These are phyloP conservation scores for Girardinichthys multiradiatus DNA, from an alignment of 2,113 vertebrate species.

Conservation along the genomic window DNA sequence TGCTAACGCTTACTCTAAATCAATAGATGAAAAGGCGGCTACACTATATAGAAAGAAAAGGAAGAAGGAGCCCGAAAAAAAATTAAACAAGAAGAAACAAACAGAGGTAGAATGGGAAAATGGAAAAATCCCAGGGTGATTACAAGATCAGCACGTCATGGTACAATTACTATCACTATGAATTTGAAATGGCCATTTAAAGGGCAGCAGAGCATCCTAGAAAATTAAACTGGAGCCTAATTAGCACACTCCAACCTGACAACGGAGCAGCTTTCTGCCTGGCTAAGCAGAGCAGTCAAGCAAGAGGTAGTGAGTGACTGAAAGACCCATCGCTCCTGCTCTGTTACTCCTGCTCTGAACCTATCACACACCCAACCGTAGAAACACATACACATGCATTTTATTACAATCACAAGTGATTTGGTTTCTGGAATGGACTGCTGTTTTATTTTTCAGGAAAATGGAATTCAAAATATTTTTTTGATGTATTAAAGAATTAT, in stretches of 20 bases:
- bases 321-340: conserved; percentile 83
- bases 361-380: conserved; percentile 74
- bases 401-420: neutral
- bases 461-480: neutral
- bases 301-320: conserved; percentile 90
- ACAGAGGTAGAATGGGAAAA: conserved; percentile 60
- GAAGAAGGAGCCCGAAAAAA: conserved; percentile 75
- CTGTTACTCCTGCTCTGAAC: conserved; percentile 66
- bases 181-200: conserved; percentile 98
- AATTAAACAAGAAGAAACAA: conserved; percentile 76
- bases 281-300: conserved; percentile 91
- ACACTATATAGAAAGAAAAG: conserved; percentile 75
- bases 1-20: conserved; percentile 39
- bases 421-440: neutral
- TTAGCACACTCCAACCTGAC: conserved; percentile 95
- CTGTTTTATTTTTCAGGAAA: neutral
- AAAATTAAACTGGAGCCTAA: conserved; percentile 97
- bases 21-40: conserved; percentile 51
- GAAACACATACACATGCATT: conserved; percentile 6
- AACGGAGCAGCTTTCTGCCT: conserved; percentile 91
- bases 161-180: conserved; percentile 94
- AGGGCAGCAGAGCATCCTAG: conserved; percentile 93
- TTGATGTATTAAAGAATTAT: neutral
- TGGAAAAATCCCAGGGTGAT: conserved; percentile 84
- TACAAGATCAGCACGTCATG: conserved; percentile 91